Conservation (phyloP, 2,888 invertebrate genomes). For the Chloroclysta siterata region DNA sequence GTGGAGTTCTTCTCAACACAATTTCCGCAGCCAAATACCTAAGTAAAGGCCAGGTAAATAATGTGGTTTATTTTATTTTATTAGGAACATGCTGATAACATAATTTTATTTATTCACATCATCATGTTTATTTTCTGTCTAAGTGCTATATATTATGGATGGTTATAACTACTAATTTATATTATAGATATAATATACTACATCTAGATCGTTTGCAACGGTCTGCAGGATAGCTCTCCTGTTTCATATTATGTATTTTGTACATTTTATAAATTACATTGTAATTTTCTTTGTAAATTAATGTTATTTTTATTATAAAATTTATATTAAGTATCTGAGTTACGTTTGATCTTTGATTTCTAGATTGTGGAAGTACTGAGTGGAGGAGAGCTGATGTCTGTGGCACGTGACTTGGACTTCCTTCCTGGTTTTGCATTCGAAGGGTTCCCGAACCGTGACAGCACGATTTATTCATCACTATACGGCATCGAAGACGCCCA, state of each 20-base stretch:
- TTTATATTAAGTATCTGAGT: no score
- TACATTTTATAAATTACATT: neutral
- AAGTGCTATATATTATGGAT: no score
- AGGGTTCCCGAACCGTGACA: conserved; percentile 98
- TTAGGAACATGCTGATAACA: neutral
- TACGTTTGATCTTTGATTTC: neutral
- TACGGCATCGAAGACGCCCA: conserved; percentile 95
- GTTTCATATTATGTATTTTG: no score
- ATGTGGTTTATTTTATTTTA: neutral
- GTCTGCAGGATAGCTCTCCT: no score
- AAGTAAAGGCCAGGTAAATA: conserved; percentile 89
- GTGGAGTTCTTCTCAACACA: conserved; percentile 96
- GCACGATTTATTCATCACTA: conserved; percentile 92
- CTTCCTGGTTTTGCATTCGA: conserved; percentile 98
- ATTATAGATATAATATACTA: no score
- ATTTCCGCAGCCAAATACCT: conserved; percentile 95
- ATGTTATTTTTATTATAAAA: no score
- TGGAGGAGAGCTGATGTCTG: conserved; percentile 95
- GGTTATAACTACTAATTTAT: no score
- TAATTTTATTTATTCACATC: no score
- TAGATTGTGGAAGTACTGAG: conserved; percentile 94
- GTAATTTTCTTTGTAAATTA: no score
- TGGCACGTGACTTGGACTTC: conserved; percentile 92
- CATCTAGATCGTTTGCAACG: no score
- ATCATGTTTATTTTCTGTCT: no score